Evolutionary conservation across 2,888 invertebrate species (phyloP), one percentile per base, ranked within the genome.

Genomic region (Cataglyphis livida): DNA sequence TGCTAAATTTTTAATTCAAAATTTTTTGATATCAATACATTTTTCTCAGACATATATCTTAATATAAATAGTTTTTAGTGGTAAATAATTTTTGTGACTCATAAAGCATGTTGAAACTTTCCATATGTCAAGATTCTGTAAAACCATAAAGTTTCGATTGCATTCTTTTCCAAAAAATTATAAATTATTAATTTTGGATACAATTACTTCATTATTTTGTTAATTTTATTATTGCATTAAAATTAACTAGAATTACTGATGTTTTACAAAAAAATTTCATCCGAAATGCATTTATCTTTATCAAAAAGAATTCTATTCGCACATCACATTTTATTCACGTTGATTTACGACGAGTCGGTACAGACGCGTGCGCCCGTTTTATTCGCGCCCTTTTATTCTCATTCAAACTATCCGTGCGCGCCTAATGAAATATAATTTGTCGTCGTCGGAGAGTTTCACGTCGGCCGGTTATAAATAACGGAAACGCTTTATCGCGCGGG

Each of bases 361-460:
- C 51, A 62, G 51, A 54, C 48, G 35, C 21, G 54, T 51, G 21
- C 70, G 54, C 15, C 32, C 57, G 44, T 83, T 82, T 75, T 83
- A 59, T 61, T 79, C 70, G 59, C 78, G 59, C 44, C 59, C 41
- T 35, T 66, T 57, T 75, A 48, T 76, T 70, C 57, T 66, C 79
- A 70, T 64, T 81, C 54, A 41, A 75, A 71, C 70, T 81, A 84
- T 84, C 59, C 76, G 75, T 76, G 54, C 85, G 44, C 73, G 68
- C 66, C 59, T 88, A 88, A 90, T 84, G 82, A 87, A 84, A 83
- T 82, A 87, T 84, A 88, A 88, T 89, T 89, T 88, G 88, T 87
- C 82, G 70, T 79, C 71, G 81, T 62, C 73, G 83, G 79, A 83
- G 83, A 87, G 87, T 89, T 89, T 79, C 41, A 75, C 74, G 62